Base-by-base conservation (phyloP, 2,113 vertebrate genomes). In the Erythrocercus mccallii region DNA sequence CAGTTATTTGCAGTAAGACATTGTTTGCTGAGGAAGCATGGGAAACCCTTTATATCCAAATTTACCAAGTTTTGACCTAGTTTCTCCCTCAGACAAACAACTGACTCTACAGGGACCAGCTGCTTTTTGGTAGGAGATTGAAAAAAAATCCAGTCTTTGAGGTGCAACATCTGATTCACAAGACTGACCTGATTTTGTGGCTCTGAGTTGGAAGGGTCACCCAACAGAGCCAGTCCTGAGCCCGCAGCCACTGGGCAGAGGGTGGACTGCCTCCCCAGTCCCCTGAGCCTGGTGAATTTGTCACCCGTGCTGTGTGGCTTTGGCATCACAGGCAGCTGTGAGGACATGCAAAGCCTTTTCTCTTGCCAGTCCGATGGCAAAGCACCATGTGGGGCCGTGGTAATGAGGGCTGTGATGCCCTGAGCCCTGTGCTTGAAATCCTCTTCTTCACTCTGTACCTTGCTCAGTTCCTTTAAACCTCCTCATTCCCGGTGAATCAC, bases 11-110 rank as follows among this genome's bases (percentile, higher is more conserved):
- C 74, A 48, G 33, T 31, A 51, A 56, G 74, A 81, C 54, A 42
- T 61, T 79, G 68, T 91, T 83, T 87, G 78, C 81, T 45, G n/a
- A 69, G 50, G 38, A 88, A 83, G 71, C 62, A 80, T 22, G 77
- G 42, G 31, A 94, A 81, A 76, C 3, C 13, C 18, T 92, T 94
- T 68, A 25, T 71, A 60, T 15, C 30, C 0, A 0, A 87, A 84
- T 64, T 88, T 74, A 80, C 12, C 11, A 33, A 10, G 17, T 40
- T 87, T 86, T 89, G 16, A 68, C 31, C 0, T 3, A 33, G 27
- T 71, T 92, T 94, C 24, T 57, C 38, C 27, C n/a, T 66, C 60
- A 64, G 19, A 22, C 24, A 33, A 87, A 74, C 25, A 54, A 69
- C 8, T 40, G 33, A 27, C 31, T 53, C 45, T 40, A 19, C 19